Evolutionary conservation across 2,797 vertebrate genomes (phyloP).

Genomic region (Brachyrhaphis roseni): DNA sequence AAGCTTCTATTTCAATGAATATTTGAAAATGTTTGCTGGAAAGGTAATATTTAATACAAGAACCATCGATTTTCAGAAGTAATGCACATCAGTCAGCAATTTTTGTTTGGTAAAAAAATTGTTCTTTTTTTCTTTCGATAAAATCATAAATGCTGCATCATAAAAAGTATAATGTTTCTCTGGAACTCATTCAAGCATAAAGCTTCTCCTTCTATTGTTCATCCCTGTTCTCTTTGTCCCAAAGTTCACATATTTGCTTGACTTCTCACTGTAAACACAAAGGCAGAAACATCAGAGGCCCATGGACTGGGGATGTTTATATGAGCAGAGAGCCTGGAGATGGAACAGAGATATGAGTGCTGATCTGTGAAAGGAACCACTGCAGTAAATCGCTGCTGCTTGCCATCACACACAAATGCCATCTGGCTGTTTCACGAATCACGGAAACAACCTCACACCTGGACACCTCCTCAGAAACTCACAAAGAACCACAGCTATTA

Average conservation of each 20-base stretch:
- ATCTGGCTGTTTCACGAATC: conserved; percentile 66
- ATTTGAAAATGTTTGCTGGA: conserved; percentile 21
- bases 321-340: conserved; percentile 75
- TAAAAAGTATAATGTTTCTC: conserved; percentile 18
- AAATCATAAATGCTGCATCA: conserved; percentile 7
- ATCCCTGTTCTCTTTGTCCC: conserved; percentile 66
- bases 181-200: conserved; percentile 16
- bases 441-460: conserved; percentile 70
- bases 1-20: conserved; percentile 25
- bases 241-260: conserved; percentile 77
- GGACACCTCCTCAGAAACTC: conserved; percentile 52
- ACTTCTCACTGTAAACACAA: conserved; percentile 80
- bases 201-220: conserved; percentile 53
- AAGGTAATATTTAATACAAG: not conserved
- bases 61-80: not conserved
- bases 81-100: not conserved
- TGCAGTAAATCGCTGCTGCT: conserved; percentile 68
- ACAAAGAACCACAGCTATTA: conserved; percentile 18
- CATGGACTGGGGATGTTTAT: conserved; percentile 76
- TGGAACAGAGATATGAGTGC: conserved; percentile 78
- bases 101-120: conserved; percentile 3
- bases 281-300: conserved; percentile 78
- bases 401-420: conserved; percentile 77
- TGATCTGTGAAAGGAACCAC: conserved; percentile 76
- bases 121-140: not conserved